Evolutionary conservation across 2,797 vertebrate species (phyloP).

Genomic region (Galagoides demidoff): DNA sequence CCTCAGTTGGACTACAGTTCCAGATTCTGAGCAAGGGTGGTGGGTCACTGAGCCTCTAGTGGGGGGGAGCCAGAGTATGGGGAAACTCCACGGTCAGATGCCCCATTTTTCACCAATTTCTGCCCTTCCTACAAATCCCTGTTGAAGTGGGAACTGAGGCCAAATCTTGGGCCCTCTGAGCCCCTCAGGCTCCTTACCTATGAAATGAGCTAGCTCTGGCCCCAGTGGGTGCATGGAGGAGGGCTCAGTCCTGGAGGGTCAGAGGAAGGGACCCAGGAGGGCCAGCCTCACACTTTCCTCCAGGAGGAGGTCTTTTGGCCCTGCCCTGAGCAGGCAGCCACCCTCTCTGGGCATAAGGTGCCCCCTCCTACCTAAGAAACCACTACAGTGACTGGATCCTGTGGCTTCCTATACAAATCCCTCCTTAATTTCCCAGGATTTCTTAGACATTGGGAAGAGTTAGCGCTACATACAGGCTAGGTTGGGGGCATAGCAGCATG

Average conservation of each 20-base stretch:
- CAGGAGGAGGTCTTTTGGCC: neutral
- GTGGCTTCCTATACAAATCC: conserved; percentile 55
- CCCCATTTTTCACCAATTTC: neutral
- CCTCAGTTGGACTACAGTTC: neutral
- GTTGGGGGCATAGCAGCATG: conserved; percentile 25
- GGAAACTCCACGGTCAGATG: neutral
- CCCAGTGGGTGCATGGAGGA: neutral
- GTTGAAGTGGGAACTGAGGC: conserved; percentile 5
- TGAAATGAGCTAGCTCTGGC: neutral
- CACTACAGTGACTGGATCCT: neutral
- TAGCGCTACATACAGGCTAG: conserved; percentile 83
- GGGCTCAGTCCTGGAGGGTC: neutral
- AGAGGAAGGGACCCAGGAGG: conserved; percentile 5
- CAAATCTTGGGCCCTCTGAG: neutral
- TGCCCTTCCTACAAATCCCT: conserved; percentile 4
- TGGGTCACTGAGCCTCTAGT: neutral
- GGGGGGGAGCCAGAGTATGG: neutral
- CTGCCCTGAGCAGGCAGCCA: neutral
- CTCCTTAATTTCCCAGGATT: conserved; percentile 73
- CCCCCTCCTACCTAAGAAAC: neutral
- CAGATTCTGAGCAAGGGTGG: neutral
- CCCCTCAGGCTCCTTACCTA: conserved; percentile 13
- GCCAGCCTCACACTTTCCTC: neutral
- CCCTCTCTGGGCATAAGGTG: neutral
- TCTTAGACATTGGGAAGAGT: conserved; percentile 56